phyloP scores from a whole-genome alignment of 1,140 invertebrate genomes.

The Brachionus koreanus region DNA sequence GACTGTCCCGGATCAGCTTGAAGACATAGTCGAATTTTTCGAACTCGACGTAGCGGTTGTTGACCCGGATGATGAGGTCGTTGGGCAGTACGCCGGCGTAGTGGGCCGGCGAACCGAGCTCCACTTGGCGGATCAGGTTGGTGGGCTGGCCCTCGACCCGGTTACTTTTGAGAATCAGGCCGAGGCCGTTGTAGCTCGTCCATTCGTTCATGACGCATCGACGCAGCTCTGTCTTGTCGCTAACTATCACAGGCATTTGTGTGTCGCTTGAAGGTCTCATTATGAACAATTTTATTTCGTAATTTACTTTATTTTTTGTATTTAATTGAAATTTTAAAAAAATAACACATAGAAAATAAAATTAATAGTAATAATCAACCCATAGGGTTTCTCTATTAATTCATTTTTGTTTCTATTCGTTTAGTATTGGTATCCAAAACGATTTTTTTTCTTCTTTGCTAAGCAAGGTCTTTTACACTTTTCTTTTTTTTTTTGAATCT shows the following conservation, averaged over 20 bases:
- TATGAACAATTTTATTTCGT: not conserved
- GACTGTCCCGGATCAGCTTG: slow-evolving; percentile 1
- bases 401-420: not conserved
- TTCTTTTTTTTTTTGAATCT: not conserved
- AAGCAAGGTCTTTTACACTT: not conserved
- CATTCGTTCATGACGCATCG: slow-evolving; percentile 38
- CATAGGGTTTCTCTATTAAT: slow-evolving; percentile 15
- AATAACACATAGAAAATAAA: not conserved
- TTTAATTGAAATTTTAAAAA: not conserved
- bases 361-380: not conserved
- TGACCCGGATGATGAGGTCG: slow-evolving; percentile 16
- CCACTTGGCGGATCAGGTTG: not conserved
- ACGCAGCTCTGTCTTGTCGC: slow-evolving; percentile 12
- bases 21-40: slow-evolving; percentile 38
- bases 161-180: slow-evolving; percentile 16
- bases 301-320: not conserved
- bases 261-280: not conserved
- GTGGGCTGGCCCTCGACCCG: not conserved
- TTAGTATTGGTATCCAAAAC: slow-evolving; percentile 11
- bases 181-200: slow-evolving; percentile 28
- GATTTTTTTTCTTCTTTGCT: not conserved
- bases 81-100: slow-evolving; percentile 35
- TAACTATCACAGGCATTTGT: slow-evolving; percentile 7
- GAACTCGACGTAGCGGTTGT: slow-evolving; percentile 13
- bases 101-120: slow-evolving; percentile 37